Base-by-base conservation (phyloP, 2,113 vertebrate species). In the Pluvianellus socialis region DNA sequence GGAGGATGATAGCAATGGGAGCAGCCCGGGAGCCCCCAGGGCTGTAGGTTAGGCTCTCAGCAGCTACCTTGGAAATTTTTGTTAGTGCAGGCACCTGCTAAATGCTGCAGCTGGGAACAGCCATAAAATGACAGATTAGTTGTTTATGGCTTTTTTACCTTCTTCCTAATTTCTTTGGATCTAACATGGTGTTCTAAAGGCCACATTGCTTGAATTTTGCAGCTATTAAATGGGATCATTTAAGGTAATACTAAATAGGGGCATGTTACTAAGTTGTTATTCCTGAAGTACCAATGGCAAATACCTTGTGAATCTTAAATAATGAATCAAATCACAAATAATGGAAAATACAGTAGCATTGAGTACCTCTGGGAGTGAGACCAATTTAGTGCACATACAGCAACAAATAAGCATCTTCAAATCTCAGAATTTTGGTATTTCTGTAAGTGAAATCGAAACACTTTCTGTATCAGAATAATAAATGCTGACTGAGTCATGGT, bases 181-280 rank as follows among this genome's bases (percentile, higher is more conserved):
- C 23, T 88, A 61, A 26, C 2, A 0, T 32, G n/a, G 8, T 77
- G 7, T 53, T 87, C 32, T 49, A 35, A 73, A 50, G 42, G 20
- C 32, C 5, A 5, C 7, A 2, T 49, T 2, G 3, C 32, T 66
- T 0, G 3, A 75, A 28, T 70, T 22, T 62, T 79, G 9, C 12
- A 30, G 19, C 32, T 73, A 8, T 33, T 65, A 73, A 59, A 47
- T 80, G 33, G 4, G 20, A 72, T 32, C 5, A 7, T 71, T 58
- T 83, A 59, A 76, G 27, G 18, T 63, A 44, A 58, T 90, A n/a
- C 5, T 52, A 53, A 38, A 5, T 9, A 42, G 35, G 12, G 35
- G 4, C 15, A 35, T 47, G 32, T 15, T 82, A 45, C 7, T 38
- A 33, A 90, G 40, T 65, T 88, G 38, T 79, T 73, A 12, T 74